Conservation (phyloP, 2,113 vertebrate genomes). For the Hemibagrus wyckioides region DNA sequence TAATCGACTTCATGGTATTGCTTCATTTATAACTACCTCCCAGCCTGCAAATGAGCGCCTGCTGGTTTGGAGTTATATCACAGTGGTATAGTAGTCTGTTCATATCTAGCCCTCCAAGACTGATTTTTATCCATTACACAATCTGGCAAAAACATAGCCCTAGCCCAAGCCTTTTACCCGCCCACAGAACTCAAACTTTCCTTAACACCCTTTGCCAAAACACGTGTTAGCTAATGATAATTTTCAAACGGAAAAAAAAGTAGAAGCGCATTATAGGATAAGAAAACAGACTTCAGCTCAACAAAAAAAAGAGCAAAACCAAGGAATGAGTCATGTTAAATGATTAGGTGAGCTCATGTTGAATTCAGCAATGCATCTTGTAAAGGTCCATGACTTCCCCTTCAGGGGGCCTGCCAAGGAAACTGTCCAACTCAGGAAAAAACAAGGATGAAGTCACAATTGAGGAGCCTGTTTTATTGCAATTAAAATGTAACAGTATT, state of each 20-base stretch:
- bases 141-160: conserved; percentile 44
- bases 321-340: conserved; percentile 40
- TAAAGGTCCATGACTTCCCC: conserved; percentile 36
- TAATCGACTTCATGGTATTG: not conserved
- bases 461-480: conserved; percentile 36
- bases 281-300: conserved; percentile 38
- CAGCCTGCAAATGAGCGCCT: conserved; percentile 10
- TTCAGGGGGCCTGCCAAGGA: conserved; percentile 47
- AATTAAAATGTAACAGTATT: conserved; percentile 49
- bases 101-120: conserved; percentile 21
- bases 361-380: conserved; percentile 42
- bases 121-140: conserved; percentile 55
- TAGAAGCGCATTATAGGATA: conserved; percentile 36
- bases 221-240: conserved; percentile 45
- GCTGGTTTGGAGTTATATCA: conserved; percentile 19
- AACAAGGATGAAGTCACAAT: conserved; percentile 53
- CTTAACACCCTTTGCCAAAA: conserved; percentile 49
- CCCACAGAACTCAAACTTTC: conserved; percentile 48
- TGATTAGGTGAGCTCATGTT: conserved; percentile 53
- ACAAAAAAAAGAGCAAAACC: conserved; percentile 31
- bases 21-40: not conserved
- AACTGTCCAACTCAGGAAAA: conserved; percentile 42
- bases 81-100: conserved; percentile 34
- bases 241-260: conserved; percentile 27
- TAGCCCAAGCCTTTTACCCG: conserved; percentile 21